Conservation (phyloP, 2,113 vertebrate genomes). For the Leucosticte australis region DNA sequence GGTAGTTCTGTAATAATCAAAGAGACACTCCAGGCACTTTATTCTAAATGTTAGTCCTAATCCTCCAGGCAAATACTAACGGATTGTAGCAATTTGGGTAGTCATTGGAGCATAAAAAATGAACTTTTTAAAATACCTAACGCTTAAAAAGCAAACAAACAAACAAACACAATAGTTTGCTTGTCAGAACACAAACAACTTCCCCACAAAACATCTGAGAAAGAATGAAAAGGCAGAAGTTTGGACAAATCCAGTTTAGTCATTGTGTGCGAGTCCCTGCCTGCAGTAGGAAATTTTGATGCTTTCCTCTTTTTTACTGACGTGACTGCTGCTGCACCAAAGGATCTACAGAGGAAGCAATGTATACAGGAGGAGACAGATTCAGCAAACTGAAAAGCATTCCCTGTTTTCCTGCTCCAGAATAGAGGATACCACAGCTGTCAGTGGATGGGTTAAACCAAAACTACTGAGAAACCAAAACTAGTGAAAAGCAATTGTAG, state of each 20-base stretch:
- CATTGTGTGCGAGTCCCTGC: neutral
- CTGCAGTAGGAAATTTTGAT: neutral
- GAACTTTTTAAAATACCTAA: slow-evolving; percentile 23
- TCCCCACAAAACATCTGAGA: slow-evolving; percentile 30
- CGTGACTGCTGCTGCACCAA: neutral
- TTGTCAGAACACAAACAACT: slow-evolving; percentile 13
- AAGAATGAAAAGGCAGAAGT: slow-evolving; percentile 9
- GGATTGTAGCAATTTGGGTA: slow-evolving; percentile 31
- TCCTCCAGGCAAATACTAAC: slow-evolving; percentile 11
- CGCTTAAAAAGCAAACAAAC: slow-evolving; percentile 1
- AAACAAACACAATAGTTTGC: neutral
- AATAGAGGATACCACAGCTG: neutral
- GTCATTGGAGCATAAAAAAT: slow-evolving; percentile 15
- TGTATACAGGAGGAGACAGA: neutral
- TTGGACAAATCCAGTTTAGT: slow-evolving; percentile 26
- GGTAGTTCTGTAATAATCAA: slow-evolving; percentile 1
- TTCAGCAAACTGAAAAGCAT: neutral
- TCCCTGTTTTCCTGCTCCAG: neutral
- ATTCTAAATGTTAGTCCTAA: slow-evolving; percentile 16
- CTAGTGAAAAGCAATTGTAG: neutral
- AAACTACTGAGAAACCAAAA: neutral
- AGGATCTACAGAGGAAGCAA: neutral
- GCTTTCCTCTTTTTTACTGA: neutral
- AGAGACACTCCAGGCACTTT: neutral
- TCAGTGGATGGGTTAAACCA: neutral